Evolutionary conservation across 2,797 vertebrate species (phyloP), one percentile per base, ranked within the genome.

Genomic region (Fundulus diaphanus): DNA sequence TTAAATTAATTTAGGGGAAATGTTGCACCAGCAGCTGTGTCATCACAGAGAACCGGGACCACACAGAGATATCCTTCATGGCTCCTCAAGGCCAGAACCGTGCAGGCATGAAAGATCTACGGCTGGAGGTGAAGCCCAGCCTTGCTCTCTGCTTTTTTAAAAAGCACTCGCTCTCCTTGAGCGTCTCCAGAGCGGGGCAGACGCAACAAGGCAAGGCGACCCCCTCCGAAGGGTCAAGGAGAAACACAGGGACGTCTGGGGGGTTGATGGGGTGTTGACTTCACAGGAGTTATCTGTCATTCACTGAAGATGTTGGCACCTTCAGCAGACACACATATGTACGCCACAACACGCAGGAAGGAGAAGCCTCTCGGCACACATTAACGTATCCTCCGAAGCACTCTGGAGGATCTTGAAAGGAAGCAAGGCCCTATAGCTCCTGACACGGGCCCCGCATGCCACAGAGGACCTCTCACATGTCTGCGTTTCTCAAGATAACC

Each of bases 121-220:
- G 85, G 80, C 90, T 90, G 86, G 68, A 80, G 76, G 78, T 86
- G 86, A 82, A 87, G 82, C 70, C 74, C 49, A 90, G 88, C 92
- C 93, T 93, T 92, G 92, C 85, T 83, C 88, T 73, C 73, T 42
- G 82, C 76, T 84, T 89, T 91, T 89, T 80, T 75, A 91, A 48
- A 93, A 93, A 88, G 85, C 85, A 87, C 87, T 85, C 67, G 57
- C 83, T 94, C 92, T 91, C 92, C 91, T 91, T 93, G 90, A 91
- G 88, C 78, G 89, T 91, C 92, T 94, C 87, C 75, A 87, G 85
- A 89, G 89, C 82, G 85, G 89, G 88, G 89, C 91, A 91, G 90
- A 93, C 87, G 88, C 90, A 92, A 82, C 85, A 88, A 90, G 91
- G 89, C 89, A 87, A 80, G 83, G 76, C 74, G 83, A 93, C 91